Evolutionary conservation across 2,888 invertebrate genomes (phyloP).

Genomic region (Leptinotarsa rubiginosa): DNA sequence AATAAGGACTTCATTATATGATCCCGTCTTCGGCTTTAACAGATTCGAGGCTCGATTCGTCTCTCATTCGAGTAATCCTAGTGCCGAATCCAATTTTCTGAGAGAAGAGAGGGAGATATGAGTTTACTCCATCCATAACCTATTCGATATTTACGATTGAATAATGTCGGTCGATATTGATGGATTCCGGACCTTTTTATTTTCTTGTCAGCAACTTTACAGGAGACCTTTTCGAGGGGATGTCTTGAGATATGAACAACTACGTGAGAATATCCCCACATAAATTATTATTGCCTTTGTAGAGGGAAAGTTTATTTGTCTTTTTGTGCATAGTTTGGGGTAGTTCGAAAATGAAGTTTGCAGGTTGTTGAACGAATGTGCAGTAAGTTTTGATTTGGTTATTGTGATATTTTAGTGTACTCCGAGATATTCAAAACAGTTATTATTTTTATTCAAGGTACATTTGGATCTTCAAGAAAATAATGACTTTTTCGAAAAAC

Average conservation of each 20-base stretch:
- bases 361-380: too few species aligned
- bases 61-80: conserved; percentile 58
- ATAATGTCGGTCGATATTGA: background rate
- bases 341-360: too few species aligned
- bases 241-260: background rate
- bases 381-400: too few species aligned
- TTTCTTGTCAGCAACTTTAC: conserved; percentile 3
- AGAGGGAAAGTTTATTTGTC: background rate
- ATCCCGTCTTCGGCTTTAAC: conserved; percentile 56
- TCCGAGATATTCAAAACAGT: too few species aligned
- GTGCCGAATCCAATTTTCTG: conserved; percentile 31
- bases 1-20: conserved; percentile 61
- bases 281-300: background rate
- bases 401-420: too few species aligned
- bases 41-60: conserved; percentile 54
- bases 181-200: background rate
- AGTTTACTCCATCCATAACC: conserved; percentile 17
- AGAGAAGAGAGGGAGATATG: conserved; percentile 13
- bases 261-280: background rate
- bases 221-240: background rate
- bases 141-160: conserved; percentile 8
- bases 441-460: too few species aligned
- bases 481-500: too few species aligned
- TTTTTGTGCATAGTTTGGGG: background rate
- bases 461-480: too few species aligned